Evolutionary conservation across 2,113 vertebrate genomes (phyloP), one percentile per base, ranked within the genome.

Genomic region (Colaptes auratus): DNA sequence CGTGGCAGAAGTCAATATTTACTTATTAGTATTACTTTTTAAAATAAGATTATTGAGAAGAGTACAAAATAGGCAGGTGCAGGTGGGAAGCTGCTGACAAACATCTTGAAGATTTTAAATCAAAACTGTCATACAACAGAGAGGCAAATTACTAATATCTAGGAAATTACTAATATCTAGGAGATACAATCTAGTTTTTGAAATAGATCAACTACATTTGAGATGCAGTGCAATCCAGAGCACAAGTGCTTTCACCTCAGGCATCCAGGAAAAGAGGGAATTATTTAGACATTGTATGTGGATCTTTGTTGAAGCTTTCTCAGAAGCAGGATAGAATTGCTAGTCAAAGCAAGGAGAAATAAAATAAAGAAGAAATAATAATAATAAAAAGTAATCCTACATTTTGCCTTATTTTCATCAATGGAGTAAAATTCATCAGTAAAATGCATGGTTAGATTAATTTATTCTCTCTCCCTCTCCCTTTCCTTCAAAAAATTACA

Each of bases 351-450:
- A 59, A 73, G 64, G 56, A 88, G 30, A 82, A 71, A 70, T 52
- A 48, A 70, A 70, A 59, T 42, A 73, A 63, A 65, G 73, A 27
- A 52, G 25, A 9, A 71, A 31, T 74, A 66, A 70, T 64, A 66
- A 70, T 64, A 70, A 88, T 44, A 71, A 66, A 91, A 96, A 90
- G 81, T 74, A 85, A 70, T 21, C 20, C 10, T 70, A 18, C 12
- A 33, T 87, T 91, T 94, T 87, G 3, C 55, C 89, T 90, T 71
- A n/a, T 87, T 94, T 72, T 91, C 48, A 71, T 88, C 63, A 36
- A 3, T 48, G 13, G 15, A 83, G 50, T 39, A 39, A 39, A 39
- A 39, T 39, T 39, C 39, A 92, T 84, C 71, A 87, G 70, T 76
- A 77, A 76, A 72, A 66, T 56, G 3, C 18, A 69, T 73, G 25